Percentiles rank a stretch among this genome's conserved stretches.
These are phyloP conservation scores for Atopsyche davidsoni DNA, from an alignment of 1,140 invertebrate species.

Conservation along the genomic window DNA sequence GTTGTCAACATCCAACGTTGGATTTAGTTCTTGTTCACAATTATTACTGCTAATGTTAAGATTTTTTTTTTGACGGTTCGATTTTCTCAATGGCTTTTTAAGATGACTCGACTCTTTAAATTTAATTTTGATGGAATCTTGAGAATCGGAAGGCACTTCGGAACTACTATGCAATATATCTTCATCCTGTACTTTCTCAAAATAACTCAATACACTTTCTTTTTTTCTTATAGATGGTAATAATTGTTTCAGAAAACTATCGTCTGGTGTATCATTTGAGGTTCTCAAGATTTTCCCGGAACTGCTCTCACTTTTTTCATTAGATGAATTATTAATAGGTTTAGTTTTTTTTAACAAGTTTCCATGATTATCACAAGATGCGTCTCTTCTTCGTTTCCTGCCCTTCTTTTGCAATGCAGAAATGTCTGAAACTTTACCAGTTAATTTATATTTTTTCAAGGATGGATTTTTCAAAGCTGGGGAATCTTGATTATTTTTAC, in stretches of 20 bases:
- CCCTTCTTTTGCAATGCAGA: background rate
- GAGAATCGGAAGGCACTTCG: slow-evolving; percentile 16
- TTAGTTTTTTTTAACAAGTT: background rate
- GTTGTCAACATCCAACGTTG: background rate
- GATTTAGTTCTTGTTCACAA: background rate
- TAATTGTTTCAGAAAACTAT: slow-evolving; percentile 37
- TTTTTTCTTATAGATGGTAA: slow-evolving; percentile 51
- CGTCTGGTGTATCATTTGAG: slow-evolving; percentile 4
- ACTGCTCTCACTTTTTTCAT: slow-evolving; percentile 10
- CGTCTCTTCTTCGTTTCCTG: slow-evolving; percentile 2
- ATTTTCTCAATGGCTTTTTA: background rate
- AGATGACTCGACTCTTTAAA: slow-evolving; percentile 27
- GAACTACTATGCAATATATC: no score
- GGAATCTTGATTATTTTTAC: slow-evolving; percentile 14
- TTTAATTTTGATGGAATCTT: slow-evolving; percentile 33
- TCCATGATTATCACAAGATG: background rate
- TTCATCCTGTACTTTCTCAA: slow-evolving; percentile 40
- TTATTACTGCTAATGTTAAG: slow-evolving; percentile 2
- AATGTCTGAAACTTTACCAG: slow-evolving; percentile 1
- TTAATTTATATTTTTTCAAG: no score
- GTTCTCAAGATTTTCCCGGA: slow-evolving; percentile 6
- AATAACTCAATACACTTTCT: slow-evolving; percentile 53
- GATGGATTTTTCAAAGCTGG: background rate
- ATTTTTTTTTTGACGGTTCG: slow-evolving; percentile 1
- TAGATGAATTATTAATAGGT: background rate